Percentiles rank a stretch among this genome's conserved stretches.
phyloP scores from a whole-genome alignment of 2,888 invertebrate genomes.

The Oscheius onirici region DNA sequence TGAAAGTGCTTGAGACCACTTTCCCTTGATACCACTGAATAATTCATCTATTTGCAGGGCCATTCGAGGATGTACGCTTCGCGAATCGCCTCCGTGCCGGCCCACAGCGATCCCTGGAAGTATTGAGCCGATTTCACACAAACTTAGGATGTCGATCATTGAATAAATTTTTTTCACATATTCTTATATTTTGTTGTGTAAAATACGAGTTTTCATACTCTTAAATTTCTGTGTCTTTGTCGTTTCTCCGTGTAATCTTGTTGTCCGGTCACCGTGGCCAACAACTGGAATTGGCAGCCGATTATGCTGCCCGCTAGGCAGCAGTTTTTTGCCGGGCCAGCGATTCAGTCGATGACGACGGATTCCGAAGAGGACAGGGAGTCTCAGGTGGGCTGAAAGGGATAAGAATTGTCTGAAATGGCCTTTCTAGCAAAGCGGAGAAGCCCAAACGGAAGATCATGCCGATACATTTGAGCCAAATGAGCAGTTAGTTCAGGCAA shows the following conservation, averaged over 20 bases:
- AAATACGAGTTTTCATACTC: too few species aligned
- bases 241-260: background rate
- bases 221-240: background rate
- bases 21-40: too few species aligned
- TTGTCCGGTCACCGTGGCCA: background rate
- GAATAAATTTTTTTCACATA: conserved; percentile 7
- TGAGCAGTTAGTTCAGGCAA: background rate
- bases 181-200: too few species aligned
- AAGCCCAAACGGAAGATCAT: background rate
- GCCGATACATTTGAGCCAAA: conserved; percentile 12
- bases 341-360: background rate
- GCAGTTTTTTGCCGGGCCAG: background rate
- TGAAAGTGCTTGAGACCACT: too few species aligned
- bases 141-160: background rate
- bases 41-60: conserved; percentile 39
- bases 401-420: background rate
- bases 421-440: conserved; percentile 3
- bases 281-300: background rate
- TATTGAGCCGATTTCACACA: conserved; percentile 38
- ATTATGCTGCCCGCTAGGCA: conserved; percentile 3
- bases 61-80: conserved; percentile 60
- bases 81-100: conserved; percentile 44
- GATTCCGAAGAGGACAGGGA: background rate
- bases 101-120: conserved; percentile 57
- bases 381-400: background rate